Evolutionary conservation across 2,888 invertebrate species (phyloP), one percentile per base, ranked within the genome.

Genomic region (Aquatica leii): DNA sequence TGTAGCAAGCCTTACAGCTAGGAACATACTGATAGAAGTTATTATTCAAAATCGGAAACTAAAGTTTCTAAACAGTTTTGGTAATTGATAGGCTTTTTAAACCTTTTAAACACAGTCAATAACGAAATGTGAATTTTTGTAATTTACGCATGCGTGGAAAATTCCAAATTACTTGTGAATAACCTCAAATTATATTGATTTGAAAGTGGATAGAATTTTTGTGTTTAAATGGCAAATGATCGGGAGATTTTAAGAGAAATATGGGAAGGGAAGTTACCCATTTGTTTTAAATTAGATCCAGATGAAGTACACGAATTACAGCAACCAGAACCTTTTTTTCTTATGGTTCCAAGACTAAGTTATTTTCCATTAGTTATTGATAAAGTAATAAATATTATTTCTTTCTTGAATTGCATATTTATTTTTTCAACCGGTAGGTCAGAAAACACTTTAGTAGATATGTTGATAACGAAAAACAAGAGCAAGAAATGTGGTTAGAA

Each of bases 341-440:
- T 97, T 62, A 94, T 97, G 93, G 92, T 97, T 15, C 94, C 97
- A 41, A 87, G 97, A 77, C 84, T 96, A 68, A 95, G 94, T 81
- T 98, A 98, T 81, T 94, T 98, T 81, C 97, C 97, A 49, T 84
- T 98, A 58, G 95, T 97, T 59, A 95, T 93, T 21, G 97, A 98
- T 78, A 98, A 97, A 89, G 95, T 95, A 80, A 80, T 24, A 24
- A 77, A 71, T 48, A 31, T 21, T n/a, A n/a, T n/a, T n/a, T n/a
- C n/a, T 0, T 24, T 14, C 11, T 53, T 51, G n/a, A n/a, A n/a
- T n/a, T n/a, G n/a, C n/a, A n/a, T n/a, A n/a, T n/a, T n/a, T n/a
- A n/a, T n/a, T n/a, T n/a, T n/a, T n/a, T n/a, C n/a, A n/a, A n/a
- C n/a, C n/a, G n/a, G n/a, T 76, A 93, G 93, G 91, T 95, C 75